Evolutionary conservation across 2,888 invertebrate genomes (phyloP), one percentile per base, ranked within the genome.

Genomic region (Mycalesis mineus): DNA sequence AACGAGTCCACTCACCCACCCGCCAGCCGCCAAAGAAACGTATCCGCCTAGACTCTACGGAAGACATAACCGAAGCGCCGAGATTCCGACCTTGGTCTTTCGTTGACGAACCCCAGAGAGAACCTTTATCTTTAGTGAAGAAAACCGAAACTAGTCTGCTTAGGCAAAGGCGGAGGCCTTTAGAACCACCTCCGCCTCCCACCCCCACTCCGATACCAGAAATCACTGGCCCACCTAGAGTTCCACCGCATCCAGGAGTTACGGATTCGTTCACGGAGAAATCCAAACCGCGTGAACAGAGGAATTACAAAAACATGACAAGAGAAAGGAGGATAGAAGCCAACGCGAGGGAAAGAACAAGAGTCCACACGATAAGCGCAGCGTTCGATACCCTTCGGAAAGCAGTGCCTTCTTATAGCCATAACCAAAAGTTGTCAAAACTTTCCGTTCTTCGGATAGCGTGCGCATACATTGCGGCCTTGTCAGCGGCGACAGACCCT

Each of bases 261-360:
- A 70, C 74, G 6, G 85, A 84, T 54, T 61, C 70, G 0, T 73
- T 75, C 62, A 47, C 69, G 29, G 80, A 85, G 0, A 84, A 75
- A 65, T 57, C 68, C 37, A 77, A 77, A 48, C 82, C 84, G 0
- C 88, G 92, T 55, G 94, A 95, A 64, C 95, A 96, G 73, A 91
- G 96, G 64, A 97, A 97, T 78, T 98, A 98, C 84, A 98, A 98
- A 77, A 98, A 97, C 78, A 97, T 98, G 97, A 98, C 96, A 0
- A 91, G 97, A 15, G 97, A 97, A 77, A 88, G 98, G 66, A 91
- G 98, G 65, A 96, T 98, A 74, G 98, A 98, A 78, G 98, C 98
- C 0, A 98, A 98, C 75, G 98, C 98, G 0, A 91, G 98, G 5
- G 98, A 98, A 77, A 87, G 98, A 59, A 97, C 97, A 6, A 91